phyloP scores from a whole-genome alignment of 2,888 invertebrate species.

The Dynastes hyllus region DNA sequence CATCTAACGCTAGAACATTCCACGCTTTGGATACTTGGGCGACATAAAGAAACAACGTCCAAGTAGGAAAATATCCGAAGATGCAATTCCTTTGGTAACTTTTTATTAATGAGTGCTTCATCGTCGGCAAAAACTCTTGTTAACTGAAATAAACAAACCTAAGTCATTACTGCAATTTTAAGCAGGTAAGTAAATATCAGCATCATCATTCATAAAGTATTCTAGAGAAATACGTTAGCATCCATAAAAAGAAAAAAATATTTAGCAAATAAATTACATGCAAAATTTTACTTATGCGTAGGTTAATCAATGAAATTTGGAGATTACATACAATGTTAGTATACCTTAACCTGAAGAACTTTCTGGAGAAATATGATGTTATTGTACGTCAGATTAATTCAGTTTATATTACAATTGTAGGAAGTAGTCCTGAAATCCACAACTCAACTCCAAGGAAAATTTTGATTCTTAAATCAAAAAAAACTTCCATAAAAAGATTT shows the following conservation, averaged over 20 bases:
- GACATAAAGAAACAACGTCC: conserved; percentile 95
- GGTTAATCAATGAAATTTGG: neutral
- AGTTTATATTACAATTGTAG: too few species aligned
- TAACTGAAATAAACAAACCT: conserved; percentile 74
- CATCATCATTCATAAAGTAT: neutral
- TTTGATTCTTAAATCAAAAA: too few species aligned
- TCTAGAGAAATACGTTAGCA: neutral
- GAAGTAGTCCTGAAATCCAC: too few species aligned
- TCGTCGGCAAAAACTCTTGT: conserved; percentile 85
- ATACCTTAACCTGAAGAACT: neutral
- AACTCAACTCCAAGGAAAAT: too few species aligned
- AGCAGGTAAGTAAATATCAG: neutral
- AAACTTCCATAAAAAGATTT: too few species aligned
- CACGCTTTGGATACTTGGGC: conserved; percentile 88
- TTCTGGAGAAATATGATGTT: too few species aligned
- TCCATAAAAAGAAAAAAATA: neutral
- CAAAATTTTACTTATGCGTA: neutral
- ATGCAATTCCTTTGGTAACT: conserved; percentile 96
- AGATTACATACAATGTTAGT: neutral
- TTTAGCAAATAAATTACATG: neutral
- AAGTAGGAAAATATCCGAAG: conserved; percentile 95
- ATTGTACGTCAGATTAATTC: too few species aligned
- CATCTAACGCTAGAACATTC: conserved; percentile 98
- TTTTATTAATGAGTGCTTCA: conserved; percentile 92
- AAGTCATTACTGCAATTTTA: conserved; percentile 4